A percentile compares a stretch with the other conserved stretches of the same genome.
Conservation (phyloP, 2,797 vertebrate species). For the Cossypha niveicapilla region DNA sequence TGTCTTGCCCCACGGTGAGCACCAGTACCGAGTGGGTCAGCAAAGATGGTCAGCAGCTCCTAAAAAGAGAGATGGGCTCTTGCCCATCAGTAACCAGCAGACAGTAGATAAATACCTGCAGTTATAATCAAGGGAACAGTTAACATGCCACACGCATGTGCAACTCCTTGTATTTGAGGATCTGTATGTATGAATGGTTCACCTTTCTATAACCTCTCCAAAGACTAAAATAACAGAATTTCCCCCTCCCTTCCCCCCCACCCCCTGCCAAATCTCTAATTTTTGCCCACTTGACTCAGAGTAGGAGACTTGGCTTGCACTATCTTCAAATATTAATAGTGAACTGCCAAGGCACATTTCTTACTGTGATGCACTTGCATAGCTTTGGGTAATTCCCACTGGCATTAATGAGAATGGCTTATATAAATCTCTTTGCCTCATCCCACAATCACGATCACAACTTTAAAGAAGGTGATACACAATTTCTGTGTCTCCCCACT, state of each 20-base stretch:
- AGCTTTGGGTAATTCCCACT: constrained; percentile 28
- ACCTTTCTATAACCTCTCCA: neutral
- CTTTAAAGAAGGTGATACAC: neutral
- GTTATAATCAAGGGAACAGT: neutral
- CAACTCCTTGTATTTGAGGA: neutral
- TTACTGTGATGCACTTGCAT: constrained; percentile 22
- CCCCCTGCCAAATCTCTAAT: neutral
- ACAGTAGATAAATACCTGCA: neutral
- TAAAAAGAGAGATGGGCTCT: neutral
- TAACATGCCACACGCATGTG: neutral
- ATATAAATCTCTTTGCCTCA: constrained; percentile 20
- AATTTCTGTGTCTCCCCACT: neutral
- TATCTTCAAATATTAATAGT: constrained; percentile 37
- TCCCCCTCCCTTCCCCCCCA: fast-evolving
- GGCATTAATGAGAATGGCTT: constrained; percentile 36
- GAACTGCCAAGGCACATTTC: constrained; percentile 38
- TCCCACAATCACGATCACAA: neutral
- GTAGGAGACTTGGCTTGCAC: neutral
- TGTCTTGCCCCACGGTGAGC: neutral
- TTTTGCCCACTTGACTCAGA: constrained; percentile 9
- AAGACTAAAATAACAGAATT: neutral
- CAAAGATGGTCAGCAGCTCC: neutral
- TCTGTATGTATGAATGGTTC: neutral
- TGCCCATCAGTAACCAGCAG: neutral
- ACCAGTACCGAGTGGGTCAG: neutral